These are phyloP conservation scores for Cyrtorhinus lividipennis DNA, from an alignment of 1,140 invertebrate species.

Conservation along the genomic window DNA sequence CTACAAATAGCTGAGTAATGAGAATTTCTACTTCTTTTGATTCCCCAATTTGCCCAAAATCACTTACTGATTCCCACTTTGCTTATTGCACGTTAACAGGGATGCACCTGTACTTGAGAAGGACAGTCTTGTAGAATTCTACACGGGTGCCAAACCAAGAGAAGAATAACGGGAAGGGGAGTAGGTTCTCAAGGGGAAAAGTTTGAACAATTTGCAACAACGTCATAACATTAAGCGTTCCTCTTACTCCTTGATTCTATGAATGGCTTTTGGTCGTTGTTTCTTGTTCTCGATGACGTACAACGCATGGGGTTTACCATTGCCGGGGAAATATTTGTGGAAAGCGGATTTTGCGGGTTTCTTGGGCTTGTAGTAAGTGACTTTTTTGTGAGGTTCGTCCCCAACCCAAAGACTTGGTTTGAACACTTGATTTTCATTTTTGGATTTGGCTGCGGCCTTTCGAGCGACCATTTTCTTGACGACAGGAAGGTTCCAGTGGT, in stretches of 20 bases:
- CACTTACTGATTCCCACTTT: too few relatives aligned
- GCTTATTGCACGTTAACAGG: too few relatives aligned
- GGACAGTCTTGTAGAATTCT: too few relatives aligned
- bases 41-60: too few relatives aligned
- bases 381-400: constrained; percentile 20
- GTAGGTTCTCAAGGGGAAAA: too few relatives aligned
- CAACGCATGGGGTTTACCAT: constrained; percentile 67
- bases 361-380: constrained; percentile 57
- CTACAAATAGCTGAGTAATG: too few relatives aligned
- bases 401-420: constrained; percentile 19
- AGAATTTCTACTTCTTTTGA: too few relatives aligned
- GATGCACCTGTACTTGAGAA: too few relatives aligned
- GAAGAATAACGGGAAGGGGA: too few relatives aligned
- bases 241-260: constrained; percentile 9
- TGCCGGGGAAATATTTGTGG: constrained; percentile 61
- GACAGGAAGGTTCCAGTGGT: constrained; percentile 66
- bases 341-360: constrained; percentile 36
- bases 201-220: too few relatives aligned
- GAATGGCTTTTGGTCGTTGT: constrained; percentile 42
- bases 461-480: constrained; percentile 45
- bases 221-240: too few relatives aligned
- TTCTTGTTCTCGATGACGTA: constrained; percentile 56
- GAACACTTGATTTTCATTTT: constrained; percentile 18
- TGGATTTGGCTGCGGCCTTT: constrained; percentile 19
- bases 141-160: too few relatives aligned